A percentile compares a stretch with the other conserved stretches of the same genome.
phyloP scores from a whole-genome alignment of 2,113 vertebrate species.

The Alaudala cheleensis region DNA sequence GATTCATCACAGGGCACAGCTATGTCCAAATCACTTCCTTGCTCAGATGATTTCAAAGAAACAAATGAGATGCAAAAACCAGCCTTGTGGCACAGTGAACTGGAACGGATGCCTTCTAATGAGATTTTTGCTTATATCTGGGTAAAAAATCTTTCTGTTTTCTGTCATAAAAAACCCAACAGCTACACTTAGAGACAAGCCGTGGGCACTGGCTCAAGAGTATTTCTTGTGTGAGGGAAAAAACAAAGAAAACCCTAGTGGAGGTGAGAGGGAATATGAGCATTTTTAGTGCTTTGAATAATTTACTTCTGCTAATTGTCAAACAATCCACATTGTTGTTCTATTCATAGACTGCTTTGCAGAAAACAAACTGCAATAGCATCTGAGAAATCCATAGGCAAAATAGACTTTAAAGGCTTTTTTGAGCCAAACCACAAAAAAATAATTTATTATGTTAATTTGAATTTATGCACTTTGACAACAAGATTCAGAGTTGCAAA shows the following conservation, averaged over 20 bases:
- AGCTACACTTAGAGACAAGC: neutral
- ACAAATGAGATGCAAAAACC: neutral
- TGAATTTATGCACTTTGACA: neutral
- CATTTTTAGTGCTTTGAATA: neutral
- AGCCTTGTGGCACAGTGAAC: neutral
- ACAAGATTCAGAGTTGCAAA: neutral
- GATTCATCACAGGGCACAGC: neutral
- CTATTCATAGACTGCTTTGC: neutral
- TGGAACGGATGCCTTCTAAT: neutral
- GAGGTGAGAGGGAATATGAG: neutral
- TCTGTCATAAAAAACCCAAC: neutral
- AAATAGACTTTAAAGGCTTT: neutral
- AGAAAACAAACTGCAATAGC: neutral
- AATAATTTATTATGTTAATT: neutral
- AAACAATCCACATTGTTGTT: neutral
- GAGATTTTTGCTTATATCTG: neutral
- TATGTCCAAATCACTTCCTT: neutral
- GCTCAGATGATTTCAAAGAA: constrained; percentile 2
- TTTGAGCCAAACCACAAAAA: neutral
- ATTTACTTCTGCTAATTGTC: neutral
- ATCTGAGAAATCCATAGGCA: constrained; percentile 13
- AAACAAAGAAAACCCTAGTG: neutral
- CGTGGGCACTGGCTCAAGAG: neutral
- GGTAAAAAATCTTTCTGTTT: neutral
- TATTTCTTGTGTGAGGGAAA: neutral